Evolutionary conservation across 2,113 vertebrate genomes (phyloP), one percentile per base, ranked within the genome.

Genomic region (Lipophrys pholis): DNA sequence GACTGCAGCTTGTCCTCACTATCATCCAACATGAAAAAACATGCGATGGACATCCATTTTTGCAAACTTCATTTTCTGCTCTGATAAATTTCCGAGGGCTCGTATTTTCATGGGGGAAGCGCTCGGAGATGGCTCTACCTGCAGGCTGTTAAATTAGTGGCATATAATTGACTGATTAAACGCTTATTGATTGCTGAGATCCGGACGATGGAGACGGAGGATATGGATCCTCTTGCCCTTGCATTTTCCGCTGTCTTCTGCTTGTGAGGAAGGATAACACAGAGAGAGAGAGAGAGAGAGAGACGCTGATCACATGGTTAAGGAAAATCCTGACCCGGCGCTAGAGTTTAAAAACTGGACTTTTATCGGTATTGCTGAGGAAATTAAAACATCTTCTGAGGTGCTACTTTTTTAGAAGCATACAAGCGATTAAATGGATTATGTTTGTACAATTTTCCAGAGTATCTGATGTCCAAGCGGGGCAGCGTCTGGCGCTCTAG

Each of bases 151-250:
- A 92, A 93, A 92, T 90, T 89, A 90, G 87, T 78, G 84, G 80
- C 85, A 86, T 89, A 88, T 91, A 93, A 93, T 91, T 91, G 91
- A 90, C 92, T 90, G 91, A 94, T 94, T 91, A 93, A 94, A 93
- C 87, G 77, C 87, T 84, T 93, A 93, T 93, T 93, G 93, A 94
- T 92, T 87, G 90, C 87, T 69, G 81, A 83, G 86, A 90, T 91
- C 85, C 41, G 66, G 73, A 76, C 80, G 88, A 90, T 89, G 77
- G 85, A 79, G 89, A 73, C 57, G 46, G 72, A 74, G 72, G 88
- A 91, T 90, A 82, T 86, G 76, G 81, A 87, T 75, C 76, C 75
- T 84, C 87, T 81, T 69, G 83, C 58, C 56, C 87, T 82, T 85
- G 82, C 85, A 67, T 91, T 84, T 89, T 83, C 71, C 61, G 68